Evolutionary conservation across 2,113 vertebrate genomes (phyloP), one percentile per base, ranked within the genome.

Genomic region (Mus spicilegus): DNA sequence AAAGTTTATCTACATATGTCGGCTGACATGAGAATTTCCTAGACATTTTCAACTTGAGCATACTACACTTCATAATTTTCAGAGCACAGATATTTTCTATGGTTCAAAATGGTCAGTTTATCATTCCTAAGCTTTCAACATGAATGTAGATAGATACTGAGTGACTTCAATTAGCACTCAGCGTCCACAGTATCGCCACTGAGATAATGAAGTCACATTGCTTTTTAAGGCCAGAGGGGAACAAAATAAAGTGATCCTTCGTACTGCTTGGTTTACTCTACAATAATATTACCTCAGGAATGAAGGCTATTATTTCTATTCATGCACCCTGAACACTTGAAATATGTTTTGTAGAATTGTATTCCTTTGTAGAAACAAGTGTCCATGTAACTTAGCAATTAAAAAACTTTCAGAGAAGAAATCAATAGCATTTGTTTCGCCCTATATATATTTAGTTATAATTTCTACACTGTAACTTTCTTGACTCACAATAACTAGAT

Each of bases 371-470:
- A 65, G 33, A 89, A 92, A 70, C 10, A 94, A 87, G 2, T 56
- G 51, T n/a, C 33, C 9, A 63, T 10, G 28, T 92, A 89, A 70
- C 8, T 77, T 63, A 88, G 46, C 85, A 88, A 81, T 72, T 90
- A 61, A 96, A 94, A 94, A 2, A 1, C 19, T 61, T 89, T 82
- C n/a, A 70, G 76, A 93, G 91, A 30, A 61, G 12, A 93, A 94
- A 26, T 5, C 80, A 69, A 77, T n/a, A 88, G 94, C 89, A 94
- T 19, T 22, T 30, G 1, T 69, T 87, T 69, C 30, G 89, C 91
- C 46, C 5, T 69, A 28, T 42, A 24, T 56, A 70, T 69, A 63
- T n/a, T 91, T 61, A 28, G 24, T 77, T 73, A 77, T 69, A 69
- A 36, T 87, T 87, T 91, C 87, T 69, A 13, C 7, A n/a, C 42